Percentiles rank a stretch among this genome's conserved stretches.
Evolutionary conservation across 2,888 invertebrate genomes (phyloP).

Genomic region (Drosophila subsilvestris): DNA sequence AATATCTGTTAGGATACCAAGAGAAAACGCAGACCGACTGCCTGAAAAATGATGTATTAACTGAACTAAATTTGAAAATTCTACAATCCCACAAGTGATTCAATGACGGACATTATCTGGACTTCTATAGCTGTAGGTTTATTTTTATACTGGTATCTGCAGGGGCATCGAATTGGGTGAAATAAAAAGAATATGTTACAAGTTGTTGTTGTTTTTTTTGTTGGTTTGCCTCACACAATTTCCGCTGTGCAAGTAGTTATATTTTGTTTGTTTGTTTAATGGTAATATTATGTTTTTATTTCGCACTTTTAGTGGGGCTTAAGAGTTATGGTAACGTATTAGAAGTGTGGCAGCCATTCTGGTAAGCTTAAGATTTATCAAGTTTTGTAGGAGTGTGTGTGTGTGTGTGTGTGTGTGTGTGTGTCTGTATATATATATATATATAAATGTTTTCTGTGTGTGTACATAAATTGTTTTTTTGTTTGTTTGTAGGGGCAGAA

Average conservation of each 20-base stretch:
- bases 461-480: conserved; percentile 26
- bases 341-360: conserved; percentile 67
- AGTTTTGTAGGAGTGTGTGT: conserved; percentile 5
- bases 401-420: conserved; percentile 7
- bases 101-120: too few species aligned
- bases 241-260: conserved; percentile 32
- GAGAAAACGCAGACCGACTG: too few species aligned
- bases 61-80: too few species aligned
- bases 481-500: neutral
- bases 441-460: conserved; percentile 1
- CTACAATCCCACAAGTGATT: too few species aligned
- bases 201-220: conserved; percentile 13
- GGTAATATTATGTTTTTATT: conserved; percentile 60
- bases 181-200: conserved; percentile 71
- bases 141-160: too few species aligned
- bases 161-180: conserved; percentile 17
- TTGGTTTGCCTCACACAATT: conserved; percentile 54
- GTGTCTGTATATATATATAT: conserved; percentile 23
- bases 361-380: conserved; percentile 40
- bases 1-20: too few species aligned
- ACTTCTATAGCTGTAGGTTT: neutral
- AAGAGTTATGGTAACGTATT: conserved; percentile 58
- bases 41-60: too few species aligned
- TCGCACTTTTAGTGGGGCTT: conserved; percentile 56
- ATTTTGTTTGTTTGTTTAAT: conserved; percentile 38